Conservation (phyloP, 2,797 vertebrate genomes). For the Intellagama lesueurii region DNA sequence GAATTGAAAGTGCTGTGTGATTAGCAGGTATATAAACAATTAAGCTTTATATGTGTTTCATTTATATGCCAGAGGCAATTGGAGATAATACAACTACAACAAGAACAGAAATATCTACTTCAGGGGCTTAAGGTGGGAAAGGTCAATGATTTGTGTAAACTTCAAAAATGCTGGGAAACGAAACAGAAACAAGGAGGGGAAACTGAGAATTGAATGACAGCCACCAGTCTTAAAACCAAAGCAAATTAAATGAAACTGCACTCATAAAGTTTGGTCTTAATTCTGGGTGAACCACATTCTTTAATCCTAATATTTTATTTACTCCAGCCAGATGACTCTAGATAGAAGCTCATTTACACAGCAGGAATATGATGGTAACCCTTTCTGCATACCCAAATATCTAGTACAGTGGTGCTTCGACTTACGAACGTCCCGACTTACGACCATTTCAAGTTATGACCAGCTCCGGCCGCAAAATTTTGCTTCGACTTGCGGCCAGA, state of each 20-base stretch:
- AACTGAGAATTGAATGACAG: conserved; percentile 2
- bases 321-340: background rate
- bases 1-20: background rate
- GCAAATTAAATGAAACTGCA: background rate
- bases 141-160: conserved; percentile 1
- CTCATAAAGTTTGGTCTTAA: background rate
- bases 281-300: background rate
- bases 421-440: too few species aligned
- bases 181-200: conserved; percentile 6
- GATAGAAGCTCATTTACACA: background rate
- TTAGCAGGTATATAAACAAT: background rate
- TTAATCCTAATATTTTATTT: background rate
- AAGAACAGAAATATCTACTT: conserved; percentile 1
- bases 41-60: background rate
- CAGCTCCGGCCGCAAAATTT: too few species aligned
- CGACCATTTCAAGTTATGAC: too few species aligned
- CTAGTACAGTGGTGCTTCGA: too few species aligned
- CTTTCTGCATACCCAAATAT: background rate
- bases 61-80: background rate
- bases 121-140: background rate
- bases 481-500: too few species aligned
- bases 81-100: background rate
- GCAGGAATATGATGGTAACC: background rate
- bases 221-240: background rate
- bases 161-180: background rate